These are phyloP conservation scores for Tetraodon nigroviridis DNA, from an alignment of 2,113 vertebrate species.

Conservation along the genomic window DNA sequence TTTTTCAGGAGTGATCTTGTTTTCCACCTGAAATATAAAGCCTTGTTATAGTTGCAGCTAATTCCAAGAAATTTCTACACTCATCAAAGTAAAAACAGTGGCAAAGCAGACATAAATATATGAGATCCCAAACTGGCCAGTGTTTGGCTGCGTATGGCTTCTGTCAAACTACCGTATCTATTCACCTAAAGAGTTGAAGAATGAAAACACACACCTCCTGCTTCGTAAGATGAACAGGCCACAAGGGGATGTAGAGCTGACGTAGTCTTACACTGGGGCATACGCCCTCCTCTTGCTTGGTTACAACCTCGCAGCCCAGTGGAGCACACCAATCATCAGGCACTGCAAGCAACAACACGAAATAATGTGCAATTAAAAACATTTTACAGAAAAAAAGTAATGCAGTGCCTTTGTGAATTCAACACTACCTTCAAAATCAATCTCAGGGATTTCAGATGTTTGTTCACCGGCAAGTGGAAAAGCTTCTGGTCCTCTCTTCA, in stretches of 20 bases:
- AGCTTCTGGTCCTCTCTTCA: background rate
- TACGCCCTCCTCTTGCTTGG: background rate
- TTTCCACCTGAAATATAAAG: slow-evolving; percentile 24
- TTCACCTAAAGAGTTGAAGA: too few relatives aligned
- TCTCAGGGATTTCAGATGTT: slow-evolving; percentile 20
- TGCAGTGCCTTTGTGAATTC: background rate
- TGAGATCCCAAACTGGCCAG: background rate
- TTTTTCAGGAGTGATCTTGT: background rate
- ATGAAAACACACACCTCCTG: slow-evolving; percentile 38
- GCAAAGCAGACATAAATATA: too few relatives aligned
- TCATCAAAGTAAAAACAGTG: too few relatives aligned
- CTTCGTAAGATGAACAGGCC: slow-evolving; percentile 29
- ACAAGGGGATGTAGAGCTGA: slow-evolving; percentile 48
- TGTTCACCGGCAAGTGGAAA: background rate
- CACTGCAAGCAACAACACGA: slow-evolving; percentile 31
- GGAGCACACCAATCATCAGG: slow-evolving; percentile 65
- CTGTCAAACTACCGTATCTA: too few relatives aligned
- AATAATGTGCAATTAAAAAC: background rate
- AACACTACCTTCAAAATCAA: slow-evolving; percentile 48
- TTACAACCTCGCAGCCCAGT: slow-evolving; percentile 23
- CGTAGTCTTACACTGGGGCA: slow-evolving; percentile 48
- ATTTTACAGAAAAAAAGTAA: background rate
- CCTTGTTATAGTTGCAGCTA: background rate
- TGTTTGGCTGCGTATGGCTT: background rate
- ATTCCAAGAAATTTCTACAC: background rate